A percentile compares a stretch with the other conserved stretches of the same genome.
Conservation (phyloP, 2,888 invertebrate genomes). For the Leptopilina syphax region DNA sequence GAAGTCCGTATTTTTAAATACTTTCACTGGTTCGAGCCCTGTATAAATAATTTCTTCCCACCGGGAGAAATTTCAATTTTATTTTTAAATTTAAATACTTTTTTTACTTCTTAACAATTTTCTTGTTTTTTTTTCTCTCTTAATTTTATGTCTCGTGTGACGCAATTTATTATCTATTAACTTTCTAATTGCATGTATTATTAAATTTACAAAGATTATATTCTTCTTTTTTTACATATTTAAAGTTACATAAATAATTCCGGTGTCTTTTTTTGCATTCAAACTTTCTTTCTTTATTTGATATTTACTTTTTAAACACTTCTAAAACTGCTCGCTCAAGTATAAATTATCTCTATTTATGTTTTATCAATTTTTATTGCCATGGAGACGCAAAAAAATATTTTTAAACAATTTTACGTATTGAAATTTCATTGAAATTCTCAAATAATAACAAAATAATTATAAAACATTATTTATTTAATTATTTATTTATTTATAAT, state of each 20-base stretch:
- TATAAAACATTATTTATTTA: no score
- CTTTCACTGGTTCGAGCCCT: no score
- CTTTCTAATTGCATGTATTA: constrained; percentile 5
- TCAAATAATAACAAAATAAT: neutral
- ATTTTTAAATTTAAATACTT: neutral
- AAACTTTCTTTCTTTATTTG: neutral
- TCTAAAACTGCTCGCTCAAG: neutral
- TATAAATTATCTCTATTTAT: neutral
- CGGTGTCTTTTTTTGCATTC: neutral
- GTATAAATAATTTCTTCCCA: no score
- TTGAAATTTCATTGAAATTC: neutral
- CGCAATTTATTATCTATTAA: neutral
- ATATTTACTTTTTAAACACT: neutral
- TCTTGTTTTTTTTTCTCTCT: neutral
- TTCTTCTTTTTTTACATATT: neutral
- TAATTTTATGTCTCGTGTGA: neutral
- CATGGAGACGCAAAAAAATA: neutral
- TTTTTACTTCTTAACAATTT: neutral
- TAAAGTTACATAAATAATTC: neutral
- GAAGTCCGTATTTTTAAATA: no score
- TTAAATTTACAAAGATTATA: constrained; percentile 3
- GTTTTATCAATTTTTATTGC: neutral
- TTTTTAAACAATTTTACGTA: neutral
- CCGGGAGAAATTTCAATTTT: neutral
- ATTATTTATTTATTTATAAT: no score